These are phyloP conservation scores for Platyrinchus mystaceus DNA, from an alignment of 2,797 vertebrate genomes.

Conservation along the genomic window DNA sequence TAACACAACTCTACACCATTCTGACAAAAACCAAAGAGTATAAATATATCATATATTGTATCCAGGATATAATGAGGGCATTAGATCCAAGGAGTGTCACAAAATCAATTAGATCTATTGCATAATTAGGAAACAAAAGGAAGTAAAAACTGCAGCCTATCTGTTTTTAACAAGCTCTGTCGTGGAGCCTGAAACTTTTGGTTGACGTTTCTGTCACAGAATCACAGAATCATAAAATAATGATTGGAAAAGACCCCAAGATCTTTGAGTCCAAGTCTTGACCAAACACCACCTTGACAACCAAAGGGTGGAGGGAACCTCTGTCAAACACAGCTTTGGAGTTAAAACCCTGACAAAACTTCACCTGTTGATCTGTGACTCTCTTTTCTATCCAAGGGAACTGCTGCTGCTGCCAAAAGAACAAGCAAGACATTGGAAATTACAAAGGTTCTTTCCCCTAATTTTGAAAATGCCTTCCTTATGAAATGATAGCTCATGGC, in stretches of 20 bases:
- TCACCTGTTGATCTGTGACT: neutral
- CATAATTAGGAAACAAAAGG: neutral
- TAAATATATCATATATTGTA: neutral
- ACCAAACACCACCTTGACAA: neutral
- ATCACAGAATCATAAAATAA: neutral
- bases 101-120: neutral
- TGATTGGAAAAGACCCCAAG: neutral
- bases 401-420: neutral
- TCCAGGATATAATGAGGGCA: neutral
- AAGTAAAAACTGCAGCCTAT: neutral
- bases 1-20: neutral
- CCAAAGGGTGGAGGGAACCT: neutral
- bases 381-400: neutral
- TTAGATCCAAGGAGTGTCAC: neutral
- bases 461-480: neutral
- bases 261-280: neutral
- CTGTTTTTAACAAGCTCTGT: neutral
- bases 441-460: neutral
- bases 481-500: rapidly evolving
- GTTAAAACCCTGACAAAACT: neutral
- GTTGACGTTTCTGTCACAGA: neutral
- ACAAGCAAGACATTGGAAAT: neutral
- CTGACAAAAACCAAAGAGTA: neutral
- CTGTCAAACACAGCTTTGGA: neutral
- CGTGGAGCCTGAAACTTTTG: neutral